These are phyloP conservation scores for Sanderia malayensis DNA, from an alignment of 30 jellyfish, hydroid and myxozoan species.

Conservation along the genomic window DNA sequence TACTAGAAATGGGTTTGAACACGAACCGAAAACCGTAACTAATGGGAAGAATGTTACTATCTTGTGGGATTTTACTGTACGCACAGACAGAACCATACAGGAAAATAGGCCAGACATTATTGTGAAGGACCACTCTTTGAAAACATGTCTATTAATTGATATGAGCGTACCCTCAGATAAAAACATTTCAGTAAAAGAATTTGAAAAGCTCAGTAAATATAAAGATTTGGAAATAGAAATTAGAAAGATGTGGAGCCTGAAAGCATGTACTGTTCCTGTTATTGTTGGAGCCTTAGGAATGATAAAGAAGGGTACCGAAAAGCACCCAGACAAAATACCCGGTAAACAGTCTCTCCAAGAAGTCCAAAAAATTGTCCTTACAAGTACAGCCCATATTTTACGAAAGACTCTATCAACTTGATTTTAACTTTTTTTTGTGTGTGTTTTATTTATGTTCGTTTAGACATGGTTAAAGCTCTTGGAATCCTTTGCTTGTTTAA, in stretches of 20 bases:
- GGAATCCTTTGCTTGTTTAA: no score
- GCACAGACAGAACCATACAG: conserved; percentile 33
- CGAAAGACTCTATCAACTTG: no score
- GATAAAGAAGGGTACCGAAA: neutral
- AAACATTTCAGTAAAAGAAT: conserved; percentile 18
- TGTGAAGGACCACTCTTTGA: conserved; percentile 9
- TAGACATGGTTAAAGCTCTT: no score
- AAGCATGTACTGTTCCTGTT: conserved; percentile 5
- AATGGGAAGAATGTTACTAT: neutral
- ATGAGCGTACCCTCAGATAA: conserved; percentile 40
- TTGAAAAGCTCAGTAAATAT: neutral
- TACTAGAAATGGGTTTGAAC: conserved; percentile 34
- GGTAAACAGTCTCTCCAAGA: conserved; percentile 14
- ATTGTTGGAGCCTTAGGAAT: neutral
- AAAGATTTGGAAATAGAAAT: conserved; percentile 12
- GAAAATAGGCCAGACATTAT: conserved; percentile 50
- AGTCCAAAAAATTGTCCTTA: conserved; percentile 21
- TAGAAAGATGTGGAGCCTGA: conserved; percentile 33
- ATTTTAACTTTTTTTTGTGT: no score
- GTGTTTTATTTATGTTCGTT: no score
- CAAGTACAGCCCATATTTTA: conserved; percentile 27
- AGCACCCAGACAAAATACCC: conserved; percentile 7
- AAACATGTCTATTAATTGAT: conserved; percentile 7
- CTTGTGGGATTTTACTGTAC: conserved; percentile 35
- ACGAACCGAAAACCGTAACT: conserved; percentile 29